A percentile compares a stretch with the other conserved stretches of the same genome.
Evolutionary conservation across 2,113 vertebrate species (phyloP).

Genomic region (Podilymbus podiceps): DNA sequence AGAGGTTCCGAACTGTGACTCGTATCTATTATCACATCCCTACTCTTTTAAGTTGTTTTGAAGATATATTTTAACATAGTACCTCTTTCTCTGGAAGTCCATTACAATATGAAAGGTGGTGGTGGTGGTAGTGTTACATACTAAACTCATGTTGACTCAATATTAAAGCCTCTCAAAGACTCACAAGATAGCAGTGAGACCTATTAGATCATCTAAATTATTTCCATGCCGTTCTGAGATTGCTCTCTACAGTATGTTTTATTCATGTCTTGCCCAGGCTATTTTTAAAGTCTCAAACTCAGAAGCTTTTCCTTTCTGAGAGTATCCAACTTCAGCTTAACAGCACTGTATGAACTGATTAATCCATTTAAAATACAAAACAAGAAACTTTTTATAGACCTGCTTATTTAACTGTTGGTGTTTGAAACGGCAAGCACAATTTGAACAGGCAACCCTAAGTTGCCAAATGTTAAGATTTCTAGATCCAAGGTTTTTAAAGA

Average conservation of each 20-base stretch:
- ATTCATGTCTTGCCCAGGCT: slow-evolving; percentile 18
- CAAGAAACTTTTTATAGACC: background rate
- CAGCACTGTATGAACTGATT: background rate
- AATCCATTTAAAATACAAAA: slow-evolving; percentile 18
- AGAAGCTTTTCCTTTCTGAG: slow-evolving; percentile 59
- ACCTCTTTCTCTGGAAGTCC: background rate
- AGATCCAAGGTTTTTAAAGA: background rate
- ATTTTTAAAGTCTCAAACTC: slow-evolving; percentile 50
- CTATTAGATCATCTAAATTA: slow-evolving; percentile 58
- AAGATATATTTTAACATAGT: background rate
- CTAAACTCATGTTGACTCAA: background rate
- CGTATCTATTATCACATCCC: background rate
- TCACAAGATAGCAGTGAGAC: slow-evolving; percentile 16
- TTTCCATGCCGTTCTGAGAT: slow-evolving; percentile 51
- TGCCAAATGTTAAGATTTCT: background rate
- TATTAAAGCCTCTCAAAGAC: background rate
- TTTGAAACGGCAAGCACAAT: background rate
- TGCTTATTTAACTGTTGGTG: background rate
- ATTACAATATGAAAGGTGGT: background rate
- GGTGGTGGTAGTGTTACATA: background rate
- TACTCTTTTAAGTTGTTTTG: background rate
- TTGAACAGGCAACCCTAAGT: background rate
- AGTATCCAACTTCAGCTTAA: slow-evolving; percentile 30
- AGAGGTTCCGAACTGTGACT: background rate
- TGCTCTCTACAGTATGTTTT: slow-evolving; percentile 26